phyloP scores from a whole-genome alignment of 35 echinoderm and acorn worm species.

The Antedon bifida region DNA sequence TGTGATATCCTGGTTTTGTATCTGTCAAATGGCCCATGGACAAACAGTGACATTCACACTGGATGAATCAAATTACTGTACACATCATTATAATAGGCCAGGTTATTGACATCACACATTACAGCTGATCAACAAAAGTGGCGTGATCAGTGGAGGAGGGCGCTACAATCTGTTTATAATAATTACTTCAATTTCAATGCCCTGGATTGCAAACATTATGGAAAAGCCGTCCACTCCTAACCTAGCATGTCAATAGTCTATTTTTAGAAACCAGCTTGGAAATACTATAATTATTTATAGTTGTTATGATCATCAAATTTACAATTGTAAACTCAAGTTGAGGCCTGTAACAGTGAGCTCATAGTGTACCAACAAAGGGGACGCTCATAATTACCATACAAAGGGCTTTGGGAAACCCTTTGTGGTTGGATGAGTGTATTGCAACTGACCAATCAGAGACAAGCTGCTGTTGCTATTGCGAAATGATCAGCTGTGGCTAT shows the following conservation, averaged over 20 bases:
- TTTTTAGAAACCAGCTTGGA: not conserved
- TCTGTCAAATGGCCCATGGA: not conserved
- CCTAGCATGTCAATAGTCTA: not conserved
- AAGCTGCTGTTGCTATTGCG: not conserved
- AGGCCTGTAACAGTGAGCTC: not conserved
- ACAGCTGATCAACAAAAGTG: not conserved
- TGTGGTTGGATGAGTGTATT: not conserved
- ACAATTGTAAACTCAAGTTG: not conserved
- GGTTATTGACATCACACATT: not conserved
- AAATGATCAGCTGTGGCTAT: not conserved
- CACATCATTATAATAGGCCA: no score
- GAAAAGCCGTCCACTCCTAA: slow-evolving; percentile 1
- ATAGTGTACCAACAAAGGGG: not conserved
- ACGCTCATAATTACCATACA: not conserved
- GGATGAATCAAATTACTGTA: no score
- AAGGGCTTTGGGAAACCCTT: not conserved
- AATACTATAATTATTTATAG: not conserved
- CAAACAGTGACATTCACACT: not conserved
- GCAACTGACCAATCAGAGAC: not conserved
- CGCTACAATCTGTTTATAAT: not conserved
- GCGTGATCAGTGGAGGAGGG: not conserved
- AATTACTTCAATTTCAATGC: not conserved
- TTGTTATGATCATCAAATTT: not conserved
- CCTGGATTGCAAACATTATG: not conserved
- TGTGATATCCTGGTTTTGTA: no score